Evolutionary conservation across 2,888 invertebrate species (phyloP), one percentile per base, ranked within the genome.

Genomic region (Lacanobia oleracea): DNA sequence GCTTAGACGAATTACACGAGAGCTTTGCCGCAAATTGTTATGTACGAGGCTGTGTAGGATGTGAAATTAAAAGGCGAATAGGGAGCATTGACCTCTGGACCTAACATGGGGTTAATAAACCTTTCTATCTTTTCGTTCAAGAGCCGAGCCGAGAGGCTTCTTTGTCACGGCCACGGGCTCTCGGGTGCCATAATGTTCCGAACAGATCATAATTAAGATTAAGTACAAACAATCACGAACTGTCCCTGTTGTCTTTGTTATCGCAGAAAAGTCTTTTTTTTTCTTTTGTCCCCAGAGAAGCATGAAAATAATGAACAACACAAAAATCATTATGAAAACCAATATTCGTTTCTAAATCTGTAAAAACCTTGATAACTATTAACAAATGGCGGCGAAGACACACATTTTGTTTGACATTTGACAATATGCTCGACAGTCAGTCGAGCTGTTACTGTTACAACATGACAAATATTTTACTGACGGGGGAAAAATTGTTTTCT

Each of bases 171-270:
- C 48, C 9, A 27, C 27, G 37, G 18, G 27, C 63, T 45, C 67
- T 23, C n/a, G 50, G 50, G 54, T 51, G 67, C 23, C 21, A 66
- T 59, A 61, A 66, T 65, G 53, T 73, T 59, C 67, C 53, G 43
- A 65, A 65, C 48, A 75, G 81, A 81, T 81, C 62, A 63, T 69
- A 65, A 78, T 75, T 78, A 69, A 75, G 75, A 80, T 75, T 57
- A 27, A 62, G 45, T 67, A 45, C 33, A 51, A 56, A 48, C 61
- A 40, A 63, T 79, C 51, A 56, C 10, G 14, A 62, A 60, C 66
- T 72, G 45, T 56, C 54, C 18, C 16, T 27, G 37, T 23, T 27
- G 33, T 51, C 54, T 80, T 59, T 59, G 59, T 51, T 18, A 48
- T 45, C 37, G 40, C 40, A 74, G 43, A 21, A 53, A 79, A 23